Base-by-base conservation (phyloP, 1,140 invertebrate genomes). In the Polypedilum pembai region DNA sequence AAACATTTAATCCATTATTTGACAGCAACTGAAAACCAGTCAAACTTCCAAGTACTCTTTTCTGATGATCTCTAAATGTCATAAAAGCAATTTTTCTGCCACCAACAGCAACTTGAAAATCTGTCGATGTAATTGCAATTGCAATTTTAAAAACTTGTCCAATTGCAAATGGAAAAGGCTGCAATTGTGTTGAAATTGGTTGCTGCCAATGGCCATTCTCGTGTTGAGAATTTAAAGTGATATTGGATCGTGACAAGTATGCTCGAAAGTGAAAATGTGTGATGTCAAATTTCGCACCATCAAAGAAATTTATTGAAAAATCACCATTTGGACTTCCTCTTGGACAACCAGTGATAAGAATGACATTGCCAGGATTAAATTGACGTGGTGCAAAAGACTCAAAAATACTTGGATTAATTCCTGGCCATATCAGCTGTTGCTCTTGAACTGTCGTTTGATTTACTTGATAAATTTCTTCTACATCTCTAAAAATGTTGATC, bases 391-490 rank as follows among this genome's bases (percentile, higher is more conserved):
- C 17, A 8, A 69, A 21, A 69, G 65, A n/a, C 8, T 21, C 20
- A 69, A 69, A 69, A 0, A 8, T 5, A 8, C 7, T 20, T 69
- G 17, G 17, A 69, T 20, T 21, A 3, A 69, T 18, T 18, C n/a
- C 65, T 18, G 65, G 65, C 65, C 65, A 69, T 21, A 8, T 5
- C 1, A 33, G 24, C 24, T 33, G 17, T 8, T 18, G 17, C 3
- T 10, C 17, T 21, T 69, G 65, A 21, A 18, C 65, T 18, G 15
- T 69, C 8, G 20, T 21, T 1, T 69, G 65, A 69, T 69, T 21
- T 18, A 69, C 65, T 69, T 69, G 65, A 20, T 69, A 69, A 10
- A 69, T 20, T 8, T n/a, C 65, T 69, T 69, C 65, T 7, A 69
- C 17, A 5, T 69, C 65, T 20, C 20, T 69, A 10, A 7, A 0